phyloP scores from a whole-genome alignment of 2,888 invertebrate genomes.

The Napeogenes inachia region DNA sequence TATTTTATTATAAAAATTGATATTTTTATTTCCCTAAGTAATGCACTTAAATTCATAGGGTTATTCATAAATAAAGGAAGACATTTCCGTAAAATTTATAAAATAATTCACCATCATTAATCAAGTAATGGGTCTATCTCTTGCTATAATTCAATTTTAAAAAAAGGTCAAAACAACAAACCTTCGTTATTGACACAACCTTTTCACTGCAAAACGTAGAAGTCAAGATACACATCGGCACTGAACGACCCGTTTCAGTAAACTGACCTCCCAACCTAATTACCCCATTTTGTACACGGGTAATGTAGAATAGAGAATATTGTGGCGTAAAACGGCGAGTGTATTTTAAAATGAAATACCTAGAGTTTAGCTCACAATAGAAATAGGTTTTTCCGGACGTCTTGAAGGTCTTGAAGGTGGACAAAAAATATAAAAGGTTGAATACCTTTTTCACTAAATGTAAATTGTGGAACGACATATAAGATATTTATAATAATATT shows the following conservation, averaged over 20 bases:
- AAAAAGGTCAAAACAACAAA: conserved; percentile 4
- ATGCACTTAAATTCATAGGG: too few species aligned
- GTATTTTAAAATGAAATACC: conserved; percentile 1
- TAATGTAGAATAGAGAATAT: conserved; percentile 6
- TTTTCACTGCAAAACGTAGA: conserved; percentile 6
- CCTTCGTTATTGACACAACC: conserved; percentile 5
- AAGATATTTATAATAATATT: too few species aligned
- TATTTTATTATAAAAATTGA: too few species aligned
- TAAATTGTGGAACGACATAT: too few species aligned
- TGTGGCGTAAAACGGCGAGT: conserved; percentile 2
- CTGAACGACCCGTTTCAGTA: conserved; percentile 21
- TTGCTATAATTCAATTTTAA: not conserved
- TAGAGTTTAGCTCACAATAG: not conserved
- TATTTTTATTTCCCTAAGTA: too few species aligned
- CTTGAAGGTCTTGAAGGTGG: too few species aligned
- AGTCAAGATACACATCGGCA: conserved; percentile 9
- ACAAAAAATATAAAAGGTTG: too few species aligned
- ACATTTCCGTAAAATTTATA: not conserved
- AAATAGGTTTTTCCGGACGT: not conserved
- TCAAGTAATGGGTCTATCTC: not conserved
- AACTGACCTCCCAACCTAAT: conserved; percentile 25
- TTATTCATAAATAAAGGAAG: too few species aligned
- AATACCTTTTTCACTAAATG: too few species aligned
- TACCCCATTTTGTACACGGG: conserved; percentile 17
- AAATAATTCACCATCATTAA: not conserved